Evolutionary conservation across 1,140 invertebrate genomes (phyloP).

Genomic region (Trachelipus rathkii): DNA sequence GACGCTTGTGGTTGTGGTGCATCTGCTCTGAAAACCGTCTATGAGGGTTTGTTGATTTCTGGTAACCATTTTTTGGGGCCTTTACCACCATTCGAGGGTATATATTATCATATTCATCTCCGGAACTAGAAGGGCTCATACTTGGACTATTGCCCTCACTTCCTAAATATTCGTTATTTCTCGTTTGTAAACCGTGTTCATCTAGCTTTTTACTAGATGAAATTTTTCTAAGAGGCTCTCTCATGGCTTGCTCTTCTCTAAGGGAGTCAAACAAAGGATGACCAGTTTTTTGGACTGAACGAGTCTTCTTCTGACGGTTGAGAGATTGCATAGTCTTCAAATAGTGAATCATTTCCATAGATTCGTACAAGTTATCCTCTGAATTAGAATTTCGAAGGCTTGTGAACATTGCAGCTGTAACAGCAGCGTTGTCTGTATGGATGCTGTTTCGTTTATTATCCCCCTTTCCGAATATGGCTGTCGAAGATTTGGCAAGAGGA

Average conservation of each 20-base stretch:
- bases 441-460: conserved; percentile 37
- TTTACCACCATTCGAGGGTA: neutral
- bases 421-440: conserved; percentile 28
- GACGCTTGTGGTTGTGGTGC: conserved; percentile 21
- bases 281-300: conserved; percentile 38
- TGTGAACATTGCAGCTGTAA: conserved; percentile 7
- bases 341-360: conserved; percentile 42
- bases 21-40: neutral
- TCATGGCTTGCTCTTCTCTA: conserved; percentile 37
- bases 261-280: conserved; percentile 43
- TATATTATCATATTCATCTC: conserved; percentile 40
- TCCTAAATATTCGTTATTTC: neutral
- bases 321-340: conserved; percentile 37
- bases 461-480: conserved; percentile 19
- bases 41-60: neutral
- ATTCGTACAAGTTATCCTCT: conserved; percentile 42
- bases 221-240: conserved; percentile 23
- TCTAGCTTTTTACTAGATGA: neutral
- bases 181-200: neutral
- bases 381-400: conserved; percentile 30
- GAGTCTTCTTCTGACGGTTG: conserved; percentile 33
- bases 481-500: conserved; percentile 27
- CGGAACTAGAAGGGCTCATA: conserved; percentile 41
- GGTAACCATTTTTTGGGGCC: neutral
- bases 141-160: conserved; percentile 36